Conservation (phyloP, 2,888 invertebrate genomes). For the Zelleria hepariella region DNA sequence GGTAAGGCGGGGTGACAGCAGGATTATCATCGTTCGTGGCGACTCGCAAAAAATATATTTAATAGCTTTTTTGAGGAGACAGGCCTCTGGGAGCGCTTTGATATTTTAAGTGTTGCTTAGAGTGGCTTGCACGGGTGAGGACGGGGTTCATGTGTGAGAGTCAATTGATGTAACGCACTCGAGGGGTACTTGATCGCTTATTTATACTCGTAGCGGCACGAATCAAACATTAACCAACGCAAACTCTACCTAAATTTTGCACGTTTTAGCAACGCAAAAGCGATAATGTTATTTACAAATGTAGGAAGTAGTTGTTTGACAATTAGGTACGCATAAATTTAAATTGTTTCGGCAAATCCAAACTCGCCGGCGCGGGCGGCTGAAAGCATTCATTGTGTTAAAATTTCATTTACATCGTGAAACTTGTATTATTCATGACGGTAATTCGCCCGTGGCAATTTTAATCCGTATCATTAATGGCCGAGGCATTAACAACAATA, state of each 20-base stretch:
- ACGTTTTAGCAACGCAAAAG: neutral
- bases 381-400: neutral
- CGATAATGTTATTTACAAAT: neutral
- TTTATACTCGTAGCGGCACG: no score
- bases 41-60: conserved; percentile 38
- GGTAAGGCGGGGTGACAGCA: conserved; percentile 51
- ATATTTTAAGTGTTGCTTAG: conserved; percentile 24
- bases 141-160: neutral
- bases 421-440: conserved; percentile 3
- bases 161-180: neutral
- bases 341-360: neutral
- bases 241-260: neutral
- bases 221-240: neutral
- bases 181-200: neutral
- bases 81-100: conserved; percentile 30
- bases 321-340: neutral
- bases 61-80: conserved; percentile 45
- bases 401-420: neutral
- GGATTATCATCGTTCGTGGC: conserved; percentile 47
- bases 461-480: conserved; percentile 19
- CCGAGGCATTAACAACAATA: conserved; percentile 15
- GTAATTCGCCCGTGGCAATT: neutral
- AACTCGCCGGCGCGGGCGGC: neutral
- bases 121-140: neutral
- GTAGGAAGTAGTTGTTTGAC: neutral